A percentile compares a stretch with the other conserved stretches of the same genome.
These are phyloP conservation scores for Amphipoea oculea DNA, from an alignment of 2,888 invertebrate species.

Conservation along the genomic window DNA sequence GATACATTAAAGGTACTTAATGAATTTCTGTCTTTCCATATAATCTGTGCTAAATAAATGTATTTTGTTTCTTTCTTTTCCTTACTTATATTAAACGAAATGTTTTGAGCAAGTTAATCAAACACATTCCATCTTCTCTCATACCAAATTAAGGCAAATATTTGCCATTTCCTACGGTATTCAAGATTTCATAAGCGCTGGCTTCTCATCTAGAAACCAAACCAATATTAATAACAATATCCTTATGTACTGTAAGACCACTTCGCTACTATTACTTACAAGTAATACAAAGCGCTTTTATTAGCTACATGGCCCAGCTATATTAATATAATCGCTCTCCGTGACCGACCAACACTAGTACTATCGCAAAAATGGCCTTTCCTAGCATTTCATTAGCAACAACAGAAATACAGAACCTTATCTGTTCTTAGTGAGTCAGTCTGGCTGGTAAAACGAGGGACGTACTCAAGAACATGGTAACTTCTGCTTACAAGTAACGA, in stretches of 20 bases:
- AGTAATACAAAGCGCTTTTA: conserved; percentile 40
- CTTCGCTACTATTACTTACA: conserved; percentile 5
- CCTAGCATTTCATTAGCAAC: conserved; percentile 34
- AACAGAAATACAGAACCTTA: conserved; percentile 9
- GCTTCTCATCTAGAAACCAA: not conserved
- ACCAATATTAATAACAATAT: conserved; percentile 21
- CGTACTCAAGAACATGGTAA: not conserved
- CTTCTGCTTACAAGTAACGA: not conserved
- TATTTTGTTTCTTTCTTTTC: not conserved
- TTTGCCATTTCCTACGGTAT: not conserved
- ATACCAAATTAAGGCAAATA: not conserved
- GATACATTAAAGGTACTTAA: not conserved
- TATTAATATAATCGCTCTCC: conserved; percentile 50
- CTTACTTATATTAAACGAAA: not conserved
- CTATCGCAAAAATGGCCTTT: conserved; percentile 36
- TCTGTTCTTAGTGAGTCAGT: conserved; percentile 10
- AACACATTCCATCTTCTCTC: not conserved
- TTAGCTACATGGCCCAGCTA: conserved; percentile 24
- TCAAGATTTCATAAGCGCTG: not conserved
- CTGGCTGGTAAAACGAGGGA: not conserved
- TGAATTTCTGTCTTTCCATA: not conserved
- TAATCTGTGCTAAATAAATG: too few species aligned
- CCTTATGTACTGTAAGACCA: not conserved
- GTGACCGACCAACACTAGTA: conserved; percentile 17
- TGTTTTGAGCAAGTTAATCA: not conserved